Base-by-base conservation (phyloP, 2,113 vertebrate genomes). In the Scytalopus superciliaris region DNA sequence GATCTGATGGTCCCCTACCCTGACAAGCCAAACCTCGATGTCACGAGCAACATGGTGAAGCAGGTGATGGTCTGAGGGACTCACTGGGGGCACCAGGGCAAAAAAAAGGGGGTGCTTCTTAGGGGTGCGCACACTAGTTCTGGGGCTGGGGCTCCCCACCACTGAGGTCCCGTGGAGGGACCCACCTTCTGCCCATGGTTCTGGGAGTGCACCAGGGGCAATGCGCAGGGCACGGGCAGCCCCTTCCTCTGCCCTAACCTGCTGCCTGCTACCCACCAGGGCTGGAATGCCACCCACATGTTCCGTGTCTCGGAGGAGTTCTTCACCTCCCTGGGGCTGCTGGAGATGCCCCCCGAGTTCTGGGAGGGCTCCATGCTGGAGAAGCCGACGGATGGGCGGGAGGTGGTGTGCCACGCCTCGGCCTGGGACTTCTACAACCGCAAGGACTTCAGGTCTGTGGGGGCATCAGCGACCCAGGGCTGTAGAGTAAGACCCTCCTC, bases 371-470 rank as follows among this genome's bases (percentile, higher is more conserved):
- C 99, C 7, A 99, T 99, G 99, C 94, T 99, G 94, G 98, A 98
- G 94, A 99, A 99, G 59, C 99, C 99, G 1, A 59, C 39, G 0
- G 98, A 99, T 0, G 98, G 97, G 18, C 96, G 98, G 11, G 98
- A 99, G 66, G 99, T 99, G 82, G 99, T 99, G 87, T 99, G 99
- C 39, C 99, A 99, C 0, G 99, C 99, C 6, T 99, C 99, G 0
- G 99, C 99, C 81, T 99, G 99, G 99, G 99, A 99, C 97, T 99
- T 99, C 97, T 99, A 99, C 97, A 99, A 99, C 96, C 98, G 98
- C 89, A 99, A 98, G 78, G 99, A 99, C 96, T 99, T 99, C 98
- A 99, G 99, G 99, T 99, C 94, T 35, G 81, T 59, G 56, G 30
- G 35, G 59, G 13, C 40, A 12, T 1, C 22, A 37, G 14, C 67